Base-by-base conservation (phyloP, 2,888 invertebrate genomes). In the Zygothrica quintamaculata region DNA sequence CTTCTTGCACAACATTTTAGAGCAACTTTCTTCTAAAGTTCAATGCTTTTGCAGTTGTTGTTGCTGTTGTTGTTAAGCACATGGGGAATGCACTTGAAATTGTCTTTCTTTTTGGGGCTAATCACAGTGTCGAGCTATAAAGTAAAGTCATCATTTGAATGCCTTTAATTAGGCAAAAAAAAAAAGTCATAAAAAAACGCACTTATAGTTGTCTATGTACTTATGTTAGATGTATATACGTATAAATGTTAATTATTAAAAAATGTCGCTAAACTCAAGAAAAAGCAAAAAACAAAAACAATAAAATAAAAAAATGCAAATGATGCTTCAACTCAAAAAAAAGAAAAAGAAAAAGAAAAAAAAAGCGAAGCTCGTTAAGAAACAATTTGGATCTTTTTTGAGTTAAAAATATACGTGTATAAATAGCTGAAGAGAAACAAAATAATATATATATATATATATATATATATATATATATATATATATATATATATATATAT, bases 351-450 rank as follows among this genome's bases (percentile, higher is more conserved):
- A 22, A 34, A 47, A 18, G 22, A 9, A 18, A 18, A 18, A 31
- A 8, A 36, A 15, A 48, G 16, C n/a, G 8, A 25, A 12, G 40
- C 37, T 68, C 58, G 53, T 66, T 59, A 60, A 40, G 48, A 57
- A 61, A 61, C 51, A 68, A 61, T 68, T 69, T 64, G 50, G 50
- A 42, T n/a, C n/a, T n/a, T 39, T 52, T 53, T 53, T 42, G 13
- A 48, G 44, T 51, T n/a, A n/a, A n/a, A n/a, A n/a, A n/a, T n/a
- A n/a, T n/a, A n/a, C n/a, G n/a, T n/a, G n/a, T n/a, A n/a, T n/a
- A n/a, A n/a, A n/a, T n/a, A n/a, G n/a, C n/a, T n/a, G n/a, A n/a
- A 29, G 47, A 48, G 31, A 51, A 34, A 55, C 7, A 25, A 13
- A 47, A 46, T 22, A 22, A 50, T 12, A 29, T 25, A 40, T 22